Evolutionary conservation across 2,113 vertebrate genomes (phyloP).

Genomic region (Hylia prasina): DNA sequence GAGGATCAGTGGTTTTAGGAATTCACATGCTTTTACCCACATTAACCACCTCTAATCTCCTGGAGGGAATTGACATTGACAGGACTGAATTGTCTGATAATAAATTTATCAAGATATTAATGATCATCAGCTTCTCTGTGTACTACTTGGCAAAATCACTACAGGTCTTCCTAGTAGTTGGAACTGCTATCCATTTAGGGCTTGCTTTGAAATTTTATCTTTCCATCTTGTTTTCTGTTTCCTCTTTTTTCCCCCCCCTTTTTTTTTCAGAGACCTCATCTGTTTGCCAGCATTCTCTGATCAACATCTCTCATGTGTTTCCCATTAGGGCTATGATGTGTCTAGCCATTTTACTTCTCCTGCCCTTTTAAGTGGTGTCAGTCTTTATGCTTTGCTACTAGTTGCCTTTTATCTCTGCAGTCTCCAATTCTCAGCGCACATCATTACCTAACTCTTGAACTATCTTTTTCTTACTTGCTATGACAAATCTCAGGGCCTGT

Average conservation of each 20-base stretch:
- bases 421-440: slow-evolving; percentile 30
- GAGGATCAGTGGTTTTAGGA: not conserved
- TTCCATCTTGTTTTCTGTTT: slow-evolving; percentile 72
- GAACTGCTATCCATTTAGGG: slow-evolving; percentile 59
- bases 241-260: slow-evolving; percentile 7
- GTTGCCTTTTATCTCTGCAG: slow-evolving; percentile 63
- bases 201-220: slow-evolving; percentile 77
- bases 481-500: slow-evolving; percentile 11
- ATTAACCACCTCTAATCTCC: not conserved
- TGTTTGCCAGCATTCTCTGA: slow-evolving; percentile 66
- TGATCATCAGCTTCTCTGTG: slow-evolving; percentile 46
- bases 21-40: not conserved
- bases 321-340: slow-evolving; percentile 58
- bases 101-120: slow-evolving; percentile 62
- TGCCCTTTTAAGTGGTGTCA: slow-evolving; percentile 68
- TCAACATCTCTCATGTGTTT: slow-evolving; percentile 52
- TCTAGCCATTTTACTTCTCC: slow-evolving; percentile 65
- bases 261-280: slow-evolving; percentile 49
- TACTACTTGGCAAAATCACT: slow-evolving; percentile 43
- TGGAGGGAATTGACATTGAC: slow-evolving; percentile 29
- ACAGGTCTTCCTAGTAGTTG: slow-evolving; percentile 59
- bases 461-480: not conserved
- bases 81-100: slow-evolving; percentile 29
- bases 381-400: slow-evolving; percentile 62
- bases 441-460: slow-evolving; percentile 55